Percentiles rank a stretch among this genome's conserved stretches.
Evolutionary conservation across 2,113 vertebrate species (phyloP).

Genomic region (Crypturellus undulatus): DNA sequence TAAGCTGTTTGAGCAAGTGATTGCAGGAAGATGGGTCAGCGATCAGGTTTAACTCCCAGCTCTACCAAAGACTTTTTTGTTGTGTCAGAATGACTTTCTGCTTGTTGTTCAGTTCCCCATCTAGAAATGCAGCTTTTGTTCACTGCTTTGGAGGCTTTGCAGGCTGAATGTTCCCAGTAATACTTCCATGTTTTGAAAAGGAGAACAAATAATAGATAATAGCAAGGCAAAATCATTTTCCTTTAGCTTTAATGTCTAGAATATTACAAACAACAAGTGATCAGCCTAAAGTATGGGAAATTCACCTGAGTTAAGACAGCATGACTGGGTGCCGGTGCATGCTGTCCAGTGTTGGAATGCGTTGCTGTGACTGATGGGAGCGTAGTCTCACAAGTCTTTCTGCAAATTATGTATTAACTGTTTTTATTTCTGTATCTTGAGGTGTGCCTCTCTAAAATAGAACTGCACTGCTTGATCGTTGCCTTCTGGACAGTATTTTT

Average conservation of each 20-base stretch:
- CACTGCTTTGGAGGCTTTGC: background rate
- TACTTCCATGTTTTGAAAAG: background rate
- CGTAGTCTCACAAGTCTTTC: background rate
- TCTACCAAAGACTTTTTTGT: background rate
- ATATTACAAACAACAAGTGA: rapidly evolving
- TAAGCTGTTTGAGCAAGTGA: background rate
- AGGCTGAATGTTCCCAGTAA: background rate
- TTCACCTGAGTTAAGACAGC: rapidly evolving
- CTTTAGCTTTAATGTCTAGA: background rate
- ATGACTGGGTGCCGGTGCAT: background rate
- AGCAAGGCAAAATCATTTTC: background rate
- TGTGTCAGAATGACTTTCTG: background rate
- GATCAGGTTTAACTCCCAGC: background rate
- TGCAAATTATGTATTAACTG: background rate
- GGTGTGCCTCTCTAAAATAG: background rate
- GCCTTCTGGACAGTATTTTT: rapidly evolving
- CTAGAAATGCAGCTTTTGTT: background rate
- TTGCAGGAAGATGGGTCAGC: background rate
- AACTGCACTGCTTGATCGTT: rapidly evolving
- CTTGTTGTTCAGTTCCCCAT: background rate
- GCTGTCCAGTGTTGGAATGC: too few species aligned
- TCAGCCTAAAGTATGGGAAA: background rate
- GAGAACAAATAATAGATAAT: background rate
- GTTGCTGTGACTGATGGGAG: rapidly evolving
- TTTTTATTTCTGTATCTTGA: background rate